Base-by-base conservation (phyloP, 2,113 vertebrate species). In the Chloropsis hardwickii region DNA sequence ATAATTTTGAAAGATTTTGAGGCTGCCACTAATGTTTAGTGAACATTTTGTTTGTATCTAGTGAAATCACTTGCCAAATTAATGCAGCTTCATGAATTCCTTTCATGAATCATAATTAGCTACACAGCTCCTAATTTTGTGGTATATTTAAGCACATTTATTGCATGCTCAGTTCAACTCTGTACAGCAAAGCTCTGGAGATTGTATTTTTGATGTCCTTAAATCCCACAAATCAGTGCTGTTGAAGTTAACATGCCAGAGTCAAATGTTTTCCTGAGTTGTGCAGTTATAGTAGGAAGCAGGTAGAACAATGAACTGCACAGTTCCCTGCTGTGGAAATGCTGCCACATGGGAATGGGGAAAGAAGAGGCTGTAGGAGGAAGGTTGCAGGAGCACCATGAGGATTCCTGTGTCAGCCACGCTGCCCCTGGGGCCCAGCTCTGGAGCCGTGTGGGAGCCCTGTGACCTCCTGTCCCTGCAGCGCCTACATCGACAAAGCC, bases 401-500 rank as follows among this genome's bases (percentile, higher is more conserved):
- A 44, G 14, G n/a, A 44, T 48, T 50, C 48, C 45, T 51, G 9
- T 42, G 64, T 39, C 54, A 47, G 11, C 45, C 11, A 2, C 0
- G 3, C 35, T 71, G 72, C 69, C 48, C 82, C 22, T 13, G 24
- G n/a, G 60, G 51, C 64, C n/a, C 47, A 25, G 28, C 64, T 24
- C 9, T 47, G 40, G 64, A 23, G 56, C 77, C 0, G 2, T 40
- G 70, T 78, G 64, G 22, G 54, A 82, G 61, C 54, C 54, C 71
- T 8, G 40, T 42, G 56, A 4, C 48, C 23, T 14, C 47, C 79
- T 95, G 61, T 91, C 65, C 95, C 86, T 79, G 54, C 97, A 99
- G 99, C 2, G 99, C 99, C 82, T 99, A 98, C 97, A 99, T 99
- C 95, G 99, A 99, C 98, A 99, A 99, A 93, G 99, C 99, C 65